These are phyloP conservation scores for Bolinopsis microptera DNA, from an alignment of 37 sponge, comb jelly and placozoan species.

Conservation along the genomic window DNA sequence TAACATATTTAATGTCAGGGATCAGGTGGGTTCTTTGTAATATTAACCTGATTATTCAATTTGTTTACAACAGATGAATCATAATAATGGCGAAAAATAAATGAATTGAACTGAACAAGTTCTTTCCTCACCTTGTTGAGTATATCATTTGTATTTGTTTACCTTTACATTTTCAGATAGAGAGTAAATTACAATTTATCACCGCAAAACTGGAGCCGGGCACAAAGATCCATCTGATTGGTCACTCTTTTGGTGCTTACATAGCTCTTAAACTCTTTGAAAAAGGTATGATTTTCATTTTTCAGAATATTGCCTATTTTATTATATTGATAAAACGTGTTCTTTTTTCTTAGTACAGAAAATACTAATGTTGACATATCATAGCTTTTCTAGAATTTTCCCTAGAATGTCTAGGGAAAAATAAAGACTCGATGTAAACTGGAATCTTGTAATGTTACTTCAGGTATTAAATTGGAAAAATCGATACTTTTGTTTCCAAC, in stretches of 20 bases:
- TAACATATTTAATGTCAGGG: conserved; percentile 41
- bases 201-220: conserved; percentile 1
- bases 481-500: conserved; percentile 10
- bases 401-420: too few relatives aligned
- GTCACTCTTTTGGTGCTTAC: conserved; percentile 58
- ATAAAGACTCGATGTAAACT: too few relatives aligned
- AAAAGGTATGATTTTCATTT: conserved; percentile 26
- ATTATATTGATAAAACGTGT: too few relatives aligned
- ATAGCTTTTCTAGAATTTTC: too few relatives aligned
- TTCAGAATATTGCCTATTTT: too few relatives aligned
- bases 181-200: conserved; percentile 48
- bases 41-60: background rate
- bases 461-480: conserved; percentile 46
- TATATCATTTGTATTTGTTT: background rate
- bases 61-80: too few relatives aligned
- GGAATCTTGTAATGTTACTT: too few relatives aligned
- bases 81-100: too few relatives aligned
- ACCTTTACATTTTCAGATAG: background rate
- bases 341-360: too few relatives aligned
- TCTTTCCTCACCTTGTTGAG: too few relatives aligned
- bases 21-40: background rate
- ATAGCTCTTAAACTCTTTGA: conserved; percentile 37
- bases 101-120: too few relatives aligned
- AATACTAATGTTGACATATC: too few relatives aligned
- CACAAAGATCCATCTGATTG: background rate